Evolutionary conservation across 2,797 vertebrate species (phyloP).

Genomic region (Streptopelia turtur): DNA sequence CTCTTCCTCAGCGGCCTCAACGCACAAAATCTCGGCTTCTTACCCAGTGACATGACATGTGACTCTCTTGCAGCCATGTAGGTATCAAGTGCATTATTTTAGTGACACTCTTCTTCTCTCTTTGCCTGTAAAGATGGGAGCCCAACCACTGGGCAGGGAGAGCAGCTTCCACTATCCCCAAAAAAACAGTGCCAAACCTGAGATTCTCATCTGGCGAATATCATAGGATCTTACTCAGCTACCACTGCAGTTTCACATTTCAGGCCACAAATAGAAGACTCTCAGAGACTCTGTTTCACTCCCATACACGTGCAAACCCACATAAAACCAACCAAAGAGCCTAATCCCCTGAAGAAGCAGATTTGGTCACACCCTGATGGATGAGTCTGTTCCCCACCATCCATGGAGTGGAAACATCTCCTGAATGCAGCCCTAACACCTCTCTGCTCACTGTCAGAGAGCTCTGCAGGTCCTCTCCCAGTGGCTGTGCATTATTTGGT

Average conservation of each 20-base stretch:
- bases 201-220: not conserved
- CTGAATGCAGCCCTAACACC: not conserved
- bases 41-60: slow-evolving; percentile 20
- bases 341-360: not conserved
- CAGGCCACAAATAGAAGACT: not conserved
- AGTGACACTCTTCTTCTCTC: not conserved
- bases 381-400: not conserved
- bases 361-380: not conserved
- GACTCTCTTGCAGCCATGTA: slow-evolving; percentile 50
- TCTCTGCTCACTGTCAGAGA: not conserved
- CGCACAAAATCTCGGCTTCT: not conserved
- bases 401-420: not conserved
- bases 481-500: not conserved
- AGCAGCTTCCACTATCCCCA: not conserved
- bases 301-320: not conserved
- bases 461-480: not conserved
- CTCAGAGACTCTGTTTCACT: not conserved
- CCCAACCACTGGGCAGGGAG: not conserved
- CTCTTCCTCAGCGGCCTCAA: slow-evolving; percentile 15
- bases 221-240: not conserved
- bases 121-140: not conserved
- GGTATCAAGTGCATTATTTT: not conserved
- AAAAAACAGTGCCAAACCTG: not conserved
- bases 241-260: not conserved
- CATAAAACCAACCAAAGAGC: not conserved